phyloP scores from a whole-genome alignment of 2,888 invertebrate genomes.

The Tuta absoluta region DNA sequence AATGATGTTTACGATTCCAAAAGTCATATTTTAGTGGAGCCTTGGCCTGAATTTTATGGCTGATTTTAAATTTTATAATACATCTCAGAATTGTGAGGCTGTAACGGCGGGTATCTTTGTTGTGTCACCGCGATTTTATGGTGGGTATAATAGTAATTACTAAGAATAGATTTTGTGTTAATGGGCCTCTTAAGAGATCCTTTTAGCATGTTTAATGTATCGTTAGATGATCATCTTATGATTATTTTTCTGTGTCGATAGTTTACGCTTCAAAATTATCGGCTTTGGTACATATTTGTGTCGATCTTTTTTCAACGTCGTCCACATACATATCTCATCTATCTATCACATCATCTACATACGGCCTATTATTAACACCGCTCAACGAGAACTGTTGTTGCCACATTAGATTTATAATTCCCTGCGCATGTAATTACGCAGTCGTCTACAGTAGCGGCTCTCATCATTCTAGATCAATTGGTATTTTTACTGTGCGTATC shows the following conservation, averaged over 20 bases:
- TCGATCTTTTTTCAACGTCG: not conserved
- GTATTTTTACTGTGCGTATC: conserved; percentile 40
- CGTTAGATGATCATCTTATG: conserved; percentile 12
- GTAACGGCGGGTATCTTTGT: conserved; percentile 46
- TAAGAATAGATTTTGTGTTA: conserved; percentile 48
- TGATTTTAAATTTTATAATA: conserved; percentile 56
- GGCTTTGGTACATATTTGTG: not conserved
- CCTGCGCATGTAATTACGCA: conserved; percentile 10
- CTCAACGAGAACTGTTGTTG: conserved; percentile 25
- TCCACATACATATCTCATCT: not conserved
- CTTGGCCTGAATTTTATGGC: conserved; percentile 62
- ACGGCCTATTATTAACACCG: not conserved
- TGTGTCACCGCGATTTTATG: conserved; percentile 68
- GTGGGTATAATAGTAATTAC: conserved; percentile 57
- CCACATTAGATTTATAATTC: conserved; percentile 30
- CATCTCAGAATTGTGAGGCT: conserved; percentile 45
- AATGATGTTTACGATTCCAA: conserved; percentile 60
- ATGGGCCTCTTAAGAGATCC: conserved; percentile 47
- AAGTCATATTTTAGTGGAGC: conserved; percentile 67
- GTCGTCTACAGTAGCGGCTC: conserved; percentile 37
- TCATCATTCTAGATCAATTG: conserved; percentile 36
- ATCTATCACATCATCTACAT: conserved; percentile 6
- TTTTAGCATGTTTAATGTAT: conserved; percentile 45
- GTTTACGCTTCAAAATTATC: no score
- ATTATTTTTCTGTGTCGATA: not conserved